Conservation (phyloP, 1,140 invertebrate species). For the Atta cephalotes region DNA sequence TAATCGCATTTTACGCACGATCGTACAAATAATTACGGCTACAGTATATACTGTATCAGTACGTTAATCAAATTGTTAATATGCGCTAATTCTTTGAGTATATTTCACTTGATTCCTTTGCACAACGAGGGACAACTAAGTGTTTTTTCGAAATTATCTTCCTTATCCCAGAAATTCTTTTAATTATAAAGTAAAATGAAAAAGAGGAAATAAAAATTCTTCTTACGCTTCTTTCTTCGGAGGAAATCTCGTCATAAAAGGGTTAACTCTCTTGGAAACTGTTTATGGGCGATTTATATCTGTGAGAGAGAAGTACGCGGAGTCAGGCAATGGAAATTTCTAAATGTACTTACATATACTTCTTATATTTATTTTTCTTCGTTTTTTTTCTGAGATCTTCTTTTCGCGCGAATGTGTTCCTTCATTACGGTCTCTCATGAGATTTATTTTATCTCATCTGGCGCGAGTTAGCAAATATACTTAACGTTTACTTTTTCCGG, state of each 20-base stretch:
- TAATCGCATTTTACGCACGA: slow-evolving; percentile 20
- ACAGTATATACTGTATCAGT: not conserved
- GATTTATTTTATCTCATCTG: slow-evolving; percentile 1
- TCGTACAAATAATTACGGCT: slow-evolving; percentile 23
- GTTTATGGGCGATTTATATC: slow-evolving; percentile 39
- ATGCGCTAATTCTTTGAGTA: slow-evolving; percentile 1
- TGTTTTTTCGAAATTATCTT: not conserved
- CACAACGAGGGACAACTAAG: not conserved
- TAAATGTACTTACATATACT: slow-evolving; percentile 6
- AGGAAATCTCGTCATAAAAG: not conserved
- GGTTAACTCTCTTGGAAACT: slow-evolving; percentile 23
- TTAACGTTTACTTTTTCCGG: not conserved
- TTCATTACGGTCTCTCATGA: not conserved
- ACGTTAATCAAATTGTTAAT: not conserved
- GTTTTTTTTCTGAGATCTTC: slow-evolving; percentile 3
- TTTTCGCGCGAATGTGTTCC: not conserved
- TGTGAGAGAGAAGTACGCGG: not conserved
- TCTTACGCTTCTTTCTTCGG: slow-evolving; percentile 7
- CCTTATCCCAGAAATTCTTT: not conserved
- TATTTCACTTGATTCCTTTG: not conserved
- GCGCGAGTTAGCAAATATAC: slow-evolving; percentile 16
- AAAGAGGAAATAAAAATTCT: slow-evolving; percentile 9
- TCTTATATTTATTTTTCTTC: not conserved
- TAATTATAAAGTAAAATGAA: slow-evolving; percentile 16
- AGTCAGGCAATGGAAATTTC: slow-evolving; percentile 23